These are phyloP conservation scores for Trichomalopsis sarcophagae DNA, from an alignment of 1,140 invertebrate species.

Conservation along the genomic window DNA sequence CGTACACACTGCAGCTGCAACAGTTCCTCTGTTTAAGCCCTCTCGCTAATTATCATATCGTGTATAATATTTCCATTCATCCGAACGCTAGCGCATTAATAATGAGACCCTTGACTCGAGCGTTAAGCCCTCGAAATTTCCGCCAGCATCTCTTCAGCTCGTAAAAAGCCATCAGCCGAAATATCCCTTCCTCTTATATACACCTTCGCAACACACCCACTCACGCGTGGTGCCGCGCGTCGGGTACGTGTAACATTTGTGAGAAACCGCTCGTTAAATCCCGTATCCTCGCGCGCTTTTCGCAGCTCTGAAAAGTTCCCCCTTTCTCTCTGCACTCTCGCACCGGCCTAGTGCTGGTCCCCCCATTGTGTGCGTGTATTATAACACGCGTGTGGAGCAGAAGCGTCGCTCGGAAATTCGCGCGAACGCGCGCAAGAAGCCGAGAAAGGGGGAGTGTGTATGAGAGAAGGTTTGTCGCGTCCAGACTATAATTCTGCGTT, in stretches of 20 bases:
- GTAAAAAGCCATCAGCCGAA: neutral
- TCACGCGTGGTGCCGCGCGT: too few relatives aligned
- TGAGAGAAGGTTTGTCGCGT: conserved; percentile 44
- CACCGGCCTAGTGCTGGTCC: neutral
- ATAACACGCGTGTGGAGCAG: neutral
- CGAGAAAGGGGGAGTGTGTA: neutral
- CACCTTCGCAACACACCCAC: neutral
- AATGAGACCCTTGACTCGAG: neutral
- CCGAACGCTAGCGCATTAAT: neutral
- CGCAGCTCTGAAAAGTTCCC: neutral
- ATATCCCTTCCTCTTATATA: neutral
- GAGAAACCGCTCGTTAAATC: conserved; percentile 35
- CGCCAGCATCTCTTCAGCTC: neutral
- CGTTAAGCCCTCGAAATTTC: neutral
- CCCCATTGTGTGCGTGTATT: neutral
- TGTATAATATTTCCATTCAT: neutral
- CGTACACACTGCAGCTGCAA: too few relatives aligned
- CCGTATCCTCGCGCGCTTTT: neutral
- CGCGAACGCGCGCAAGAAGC: neutral
- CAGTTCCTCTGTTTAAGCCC: too few relatives aligned
- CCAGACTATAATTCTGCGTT: conserved; percentile 68
- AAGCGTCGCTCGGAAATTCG: neutral
- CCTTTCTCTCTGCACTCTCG: neutral
- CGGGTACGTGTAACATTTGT: conserved; percentile 7
- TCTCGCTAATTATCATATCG: neutral